Evolutionary conservation across 2,797 vertebrate species (phyloP).

Genomic region (Pagetopsis macropterus): DNA sequence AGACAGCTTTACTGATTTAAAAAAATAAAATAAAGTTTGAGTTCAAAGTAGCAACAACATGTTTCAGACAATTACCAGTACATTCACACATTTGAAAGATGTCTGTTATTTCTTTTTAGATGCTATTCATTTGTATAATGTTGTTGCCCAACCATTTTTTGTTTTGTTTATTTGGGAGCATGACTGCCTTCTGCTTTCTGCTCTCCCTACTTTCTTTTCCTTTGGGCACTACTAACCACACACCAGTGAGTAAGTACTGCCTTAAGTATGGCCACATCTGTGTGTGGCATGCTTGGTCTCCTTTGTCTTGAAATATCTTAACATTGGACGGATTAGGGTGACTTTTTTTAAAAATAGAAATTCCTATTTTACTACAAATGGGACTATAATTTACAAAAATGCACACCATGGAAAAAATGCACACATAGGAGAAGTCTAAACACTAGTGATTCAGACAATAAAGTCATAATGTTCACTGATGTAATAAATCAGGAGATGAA

Average conservation of each 20-base stretch:
- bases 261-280: not conserved
- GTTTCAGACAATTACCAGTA: constrained; percentile 24
- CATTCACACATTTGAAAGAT: constrained; percentile 36
- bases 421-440: no score
- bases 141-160: constrained; percentile 7
- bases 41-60: constrained; percentile 25
- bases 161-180: constrained; percentile 1
- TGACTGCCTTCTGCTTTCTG: not conserved
- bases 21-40: constrained; percentile 12
- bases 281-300: not conserved
- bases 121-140: constrained; percentile 41
- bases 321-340: no score
- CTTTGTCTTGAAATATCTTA: not conserved
- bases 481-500: no score
- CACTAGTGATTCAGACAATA: no score
- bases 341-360: no score
- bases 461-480: no score
- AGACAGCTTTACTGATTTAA: constrained; percentile 17
- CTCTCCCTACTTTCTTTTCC: not conserved
- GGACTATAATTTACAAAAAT: no score
- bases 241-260: not conserved
- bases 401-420: no score
- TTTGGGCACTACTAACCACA: not conserved
- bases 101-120: constrained; percentile 24
- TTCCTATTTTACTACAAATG: no score